Percentiles rank a stretch among this genome's conserved stretches.
phyloP scores from a whole-genome alignment of 1,140 invertebrate species.

The Harpegnathos saltator region DNA sequence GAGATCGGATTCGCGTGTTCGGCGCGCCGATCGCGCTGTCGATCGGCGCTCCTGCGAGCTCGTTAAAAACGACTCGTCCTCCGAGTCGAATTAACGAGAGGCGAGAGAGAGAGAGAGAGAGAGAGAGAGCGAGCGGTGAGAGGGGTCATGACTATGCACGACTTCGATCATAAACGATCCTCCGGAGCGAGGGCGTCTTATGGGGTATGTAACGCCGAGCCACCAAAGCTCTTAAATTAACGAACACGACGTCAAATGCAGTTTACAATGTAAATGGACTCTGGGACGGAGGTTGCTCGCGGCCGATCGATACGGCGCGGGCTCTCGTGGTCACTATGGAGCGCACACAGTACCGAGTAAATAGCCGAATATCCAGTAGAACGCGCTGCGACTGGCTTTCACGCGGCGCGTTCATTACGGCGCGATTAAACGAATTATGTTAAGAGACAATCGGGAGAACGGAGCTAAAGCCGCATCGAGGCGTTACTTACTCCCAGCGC shows the following conservation, averaged over 20 bases:
- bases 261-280: slow-evolving; percentile 60
- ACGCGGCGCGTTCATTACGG: neutral
- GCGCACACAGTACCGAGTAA: slow-evolving; percentile 5
- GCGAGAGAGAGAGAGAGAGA: no score
- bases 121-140: slow-evolving; percentile 21
- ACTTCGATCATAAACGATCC: slow-evolving; percentile 6
- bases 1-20: no score
- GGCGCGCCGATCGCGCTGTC: no score
- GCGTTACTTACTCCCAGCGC: no score
- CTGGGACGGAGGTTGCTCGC: slow-evolving; percentile 16
- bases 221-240: slow-evolving; percentile 49
- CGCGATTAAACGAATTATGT: slow-evolving; percentile 8
- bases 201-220: slow-evolving; percentile 33
- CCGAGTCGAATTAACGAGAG: slow-evolving; percentile 4
- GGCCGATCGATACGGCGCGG: slow-evolving; percentile 39
- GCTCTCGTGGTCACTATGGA: slow-evolving; percentile 23
- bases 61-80: no score
- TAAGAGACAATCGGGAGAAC: neutral
- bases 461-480: neutral
- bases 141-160: slow-evolving; percentile 26
- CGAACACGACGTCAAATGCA: slow-evolving; percentile 49
- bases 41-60: no score
- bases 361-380: slow-evolving; percentile 32
- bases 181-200: slow-evolving; percentile 38
- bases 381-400: neutral